Evolutionary conservation across 1,140 invertebrate genomes (phyloP), one percentile per base, ranked within the genome.

Genomic region (Drosophila oshimai): DNA sequence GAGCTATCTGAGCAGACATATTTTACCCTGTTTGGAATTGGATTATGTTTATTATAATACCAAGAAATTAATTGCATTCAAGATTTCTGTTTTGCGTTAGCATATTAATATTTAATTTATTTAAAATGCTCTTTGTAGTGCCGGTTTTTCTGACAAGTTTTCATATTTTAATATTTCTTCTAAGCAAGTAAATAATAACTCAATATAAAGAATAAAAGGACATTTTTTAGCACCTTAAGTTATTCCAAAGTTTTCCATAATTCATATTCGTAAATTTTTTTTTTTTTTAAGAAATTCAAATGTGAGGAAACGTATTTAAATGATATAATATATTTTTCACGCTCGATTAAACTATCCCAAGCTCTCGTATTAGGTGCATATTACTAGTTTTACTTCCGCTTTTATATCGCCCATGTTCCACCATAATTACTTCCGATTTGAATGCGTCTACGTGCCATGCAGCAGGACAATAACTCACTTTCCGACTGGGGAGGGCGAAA

Each of bases 381-480:
- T 33, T 13, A 6, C 7, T 13, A 6, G 6, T 2, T 1, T 12
- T 13, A 26, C 7, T 6, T 22, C 7, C 6, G n/a, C 17, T 9
- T 1, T 20, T n/a, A 31, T n/a, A 34, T 15, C 18, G 31, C 33
- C 22, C 26, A 45, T 61, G 33, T 39, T 31, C 10, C 24, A 22
- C 42, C 61, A 61, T 72, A 61, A 61, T 51, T 61, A 61, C 68
- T 72, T 72, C 67, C 68, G 68, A 71, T 71, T 71, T 60, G 39
- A 61, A 71, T 71, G 68, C 28, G 18, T 57, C 42, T 71, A 60
- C 54, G 33, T 60, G 42, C 64, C 64, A 17, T 57, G 41, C 51
- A 46, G 36, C 37, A 37, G 47, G 51, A 51, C 53, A 46, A 84
- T 83, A 78, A 83, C 47, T 81, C 79, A 81, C 54, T 75, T 50